phyloP scores from a whole-genome alignment of 2,113 vertebrate genomes.

The Lutjanus erythropterus region DNA sequence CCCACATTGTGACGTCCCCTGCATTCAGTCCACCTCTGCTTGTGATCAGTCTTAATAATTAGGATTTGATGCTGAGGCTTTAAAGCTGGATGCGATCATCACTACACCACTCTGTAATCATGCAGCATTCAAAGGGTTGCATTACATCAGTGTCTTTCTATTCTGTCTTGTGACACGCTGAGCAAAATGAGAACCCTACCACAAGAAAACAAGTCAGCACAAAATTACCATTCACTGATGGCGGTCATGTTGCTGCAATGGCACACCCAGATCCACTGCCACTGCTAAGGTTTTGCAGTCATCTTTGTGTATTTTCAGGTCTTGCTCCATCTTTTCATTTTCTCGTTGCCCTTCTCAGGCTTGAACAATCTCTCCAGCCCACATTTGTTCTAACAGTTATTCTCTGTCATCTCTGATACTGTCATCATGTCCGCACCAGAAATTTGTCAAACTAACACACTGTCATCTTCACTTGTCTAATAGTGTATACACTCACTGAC shows the following conservation, averaged over 20 bases:
- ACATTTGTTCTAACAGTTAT: slow-evolving; percentile 26
- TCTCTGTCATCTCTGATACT: slow-evolving; percentile 22
- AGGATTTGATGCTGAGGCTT: slow-evolving; percentile 1
- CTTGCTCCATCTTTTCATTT: background rate
- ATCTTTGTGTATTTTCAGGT: background rate
- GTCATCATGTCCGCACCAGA: slow-evolving; percentile 2
- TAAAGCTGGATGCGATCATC: background rate
- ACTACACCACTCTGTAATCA: background rate
- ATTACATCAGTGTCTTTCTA: slow-evolving; percentile 8
- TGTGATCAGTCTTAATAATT: slow-evolving; percentile 10
- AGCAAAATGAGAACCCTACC: slow-evolving; percentile 25
- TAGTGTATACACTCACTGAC: background rate
- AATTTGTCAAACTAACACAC: slow-evolving; percentile 18
- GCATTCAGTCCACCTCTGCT: background rate
- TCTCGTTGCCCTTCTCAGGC: slow-evolving; percentile 9
- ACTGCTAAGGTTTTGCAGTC: slow-evolving; percentile 5
- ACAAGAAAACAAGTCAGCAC: slow-evolving; percentile 40
- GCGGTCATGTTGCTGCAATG: slow-evolving; percentile 37
- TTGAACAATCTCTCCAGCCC: slow-evolving; percentile 25
- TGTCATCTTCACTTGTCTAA: slow-evolving; percentile 17
- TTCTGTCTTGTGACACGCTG: slow-evolving; percentile 14
- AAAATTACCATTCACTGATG: slow-evolving; percentile 31
- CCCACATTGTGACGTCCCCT: background rate
- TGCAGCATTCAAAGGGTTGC: background rate
- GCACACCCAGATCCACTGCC: slow-evolving; percentile 37